Percentiles rank a stretch among this genome's conserved stretches.
These are phyloP conservation scores for Dinocampus coccinellae DNA, from an alignment of 2,888 invertebrate species.

Conservation along the genomic window DNA sequence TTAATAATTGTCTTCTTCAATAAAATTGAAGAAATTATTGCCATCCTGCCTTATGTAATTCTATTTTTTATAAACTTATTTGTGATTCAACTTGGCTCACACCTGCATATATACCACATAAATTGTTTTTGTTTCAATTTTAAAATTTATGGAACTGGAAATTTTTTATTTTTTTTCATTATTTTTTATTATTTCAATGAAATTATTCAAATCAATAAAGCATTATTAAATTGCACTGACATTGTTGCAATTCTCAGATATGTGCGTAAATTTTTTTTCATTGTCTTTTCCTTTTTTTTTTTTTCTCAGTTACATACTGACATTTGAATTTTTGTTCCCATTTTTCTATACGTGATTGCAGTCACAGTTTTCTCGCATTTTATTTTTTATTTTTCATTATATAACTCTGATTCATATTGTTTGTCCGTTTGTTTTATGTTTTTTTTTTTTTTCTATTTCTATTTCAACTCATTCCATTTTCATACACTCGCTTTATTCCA, in stretches of 20 bases:
- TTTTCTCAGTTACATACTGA: neutral
- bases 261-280: neutral
- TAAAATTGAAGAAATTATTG: constrained; percentile 57
- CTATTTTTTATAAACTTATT: constrained; percentile 16
- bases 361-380: no score
- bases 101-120: neutral
- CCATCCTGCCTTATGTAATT: constrained; percentile 51
- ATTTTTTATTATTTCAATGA: neutral
- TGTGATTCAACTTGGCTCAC: constrained; percentile 16
- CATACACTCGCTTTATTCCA: constrained; percentile 5
- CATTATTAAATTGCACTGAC: neutral
- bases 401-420: constrained; percentile 28
- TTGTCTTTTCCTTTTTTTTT: constrained; percentile 6
- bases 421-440: constrained; percentile 49
- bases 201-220: no score
- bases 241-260: constrained; percentile 10
- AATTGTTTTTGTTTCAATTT: neutral
- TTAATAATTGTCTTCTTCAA: constrained; percentile 40
- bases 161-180: neutral
- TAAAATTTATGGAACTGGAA: neutral
- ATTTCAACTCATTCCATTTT: constrained; percentile 31
- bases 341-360: constrained; percentile 64
- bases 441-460: no score
- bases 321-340: neutral
- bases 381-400: constrained; percentile 49